Evolutionary conservation across 2,888 invertebrate genomes (phyloP).

Genomic region (Euzophera pinguis): DNA sequence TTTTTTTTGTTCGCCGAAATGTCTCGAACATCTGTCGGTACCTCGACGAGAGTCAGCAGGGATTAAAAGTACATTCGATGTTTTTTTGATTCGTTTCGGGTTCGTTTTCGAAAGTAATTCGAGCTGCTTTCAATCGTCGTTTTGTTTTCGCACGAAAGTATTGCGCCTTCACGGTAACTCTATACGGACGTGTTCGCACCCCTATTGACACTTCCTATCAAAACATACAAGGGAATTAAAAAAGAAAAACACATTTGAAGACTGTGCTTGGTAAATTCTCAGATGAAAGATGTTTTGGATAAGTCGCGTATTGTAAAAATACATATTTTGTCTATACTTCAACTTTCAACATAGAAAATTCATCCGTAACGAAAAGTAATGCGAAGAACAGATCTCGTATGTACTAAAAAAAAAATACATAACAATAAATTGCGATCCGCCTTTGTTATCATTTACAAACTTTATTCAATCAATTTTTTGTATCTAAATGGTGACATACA

Average conservation of each 20-base stretch:
- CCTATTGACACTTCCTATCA: conserved; percentile 76
- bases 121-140: conserved; percentile 56
- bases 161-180: conserved; percentile 69
- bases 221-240: conserved; percentile 56
- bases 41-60: not conserved
- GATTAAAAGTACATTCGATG: not conserved
- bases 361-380: too few relatives aligned
- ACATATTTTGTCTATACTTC: too few relatives aligned
- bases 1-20: not conserved
- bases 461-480: too few relatives aligned
- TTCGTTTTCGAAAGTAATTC: conserved; percentile 11
- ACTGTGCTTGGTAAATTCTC: not conserved
- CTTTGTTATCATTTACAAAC: too few relatives aligned
- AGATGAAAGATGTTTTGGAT: too few relatives aligned
- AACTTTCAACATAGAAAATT: too few relatives aligned
- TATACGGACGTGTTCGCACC: conserved; percentile 58
- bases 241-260: conserved; percentile 17
- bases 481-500: too few relatives aligned
- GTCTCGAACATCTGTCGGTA: conserved; percentile 1
- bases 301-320: too few relatives aligned
- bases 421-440: too few relatives aligned
- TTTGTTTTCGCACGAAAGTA: conserved; percentile 75
- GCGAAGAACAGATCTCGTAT: too few relatives aligned
- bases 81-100: not conserved
- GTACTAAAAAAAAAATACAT: too few relatives aligned